Evolutionary conservation across 2,888 invertebrate species (phyloP).

Genomic region (Caenorhabditis sinica): DNA sequence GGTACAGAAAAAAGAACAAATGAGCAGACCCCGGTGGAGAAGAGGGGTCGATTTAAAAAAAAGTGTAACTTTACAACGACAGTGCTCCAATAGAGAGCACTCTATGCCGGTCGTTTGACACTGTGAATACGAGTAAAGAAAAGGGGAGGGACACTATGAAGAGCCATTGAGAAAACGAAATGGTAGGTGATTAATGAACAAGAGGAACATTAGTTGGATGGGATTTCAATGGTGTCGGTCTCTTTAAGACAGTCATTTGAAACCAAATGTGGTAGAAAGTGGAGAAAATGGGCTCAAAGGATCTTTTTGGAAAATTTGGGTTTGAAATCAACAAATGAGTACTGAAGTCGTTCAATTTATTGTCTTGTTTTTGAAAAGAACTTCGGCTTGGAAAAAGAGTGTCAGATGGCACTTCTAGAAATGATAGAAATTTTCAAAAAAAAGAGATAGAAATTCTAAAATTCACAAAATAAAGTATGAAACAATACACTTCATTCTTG

Average conservation of each 20-base stretch:
- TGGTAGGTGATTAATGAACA: background rate
- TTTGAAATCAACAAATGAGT: no score
- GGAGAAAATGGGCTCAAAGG: no score
- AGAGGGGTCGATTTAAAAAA: background rate
- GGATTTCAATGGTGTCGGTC: background rate
- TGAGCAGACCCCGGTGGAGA: constrained; percentile 21
- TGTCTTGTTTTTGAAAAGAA: no score
- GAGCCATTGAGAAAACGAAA: background rate
- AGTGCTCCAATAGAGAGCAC: constrained; percentile 17
- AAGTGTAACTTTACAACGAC: constrained; percentile 55
- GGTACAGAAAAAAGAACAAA: constrained; percentile 9
- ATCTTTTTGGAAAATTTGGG: no score
- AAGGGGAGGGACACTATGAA: background rate
- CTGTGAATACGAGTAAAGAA: constrained; percentile 17
- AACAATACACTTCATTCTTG: no score
- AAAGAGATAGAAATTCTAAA: no score
- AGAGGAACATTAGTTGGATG: background rate
- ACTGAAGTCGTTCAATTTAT: no score
- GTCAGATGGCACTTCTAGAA: no score
- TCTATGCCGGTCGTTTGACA: constrained; percentile 4
- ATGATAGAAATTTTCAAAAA: no score
- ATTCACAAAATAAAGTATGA: no score
- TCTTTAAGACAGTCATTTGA: background rate
- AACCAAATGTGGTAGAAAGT: no score
- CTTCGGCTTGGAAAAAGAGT: no score